Percentiles rank a stretch among this genome's conserved stretches.
Evolutionary conservation across 2,113 vertebrate species (phyloP).

Genomic region (Corynorhinus townsendii): DNA sequence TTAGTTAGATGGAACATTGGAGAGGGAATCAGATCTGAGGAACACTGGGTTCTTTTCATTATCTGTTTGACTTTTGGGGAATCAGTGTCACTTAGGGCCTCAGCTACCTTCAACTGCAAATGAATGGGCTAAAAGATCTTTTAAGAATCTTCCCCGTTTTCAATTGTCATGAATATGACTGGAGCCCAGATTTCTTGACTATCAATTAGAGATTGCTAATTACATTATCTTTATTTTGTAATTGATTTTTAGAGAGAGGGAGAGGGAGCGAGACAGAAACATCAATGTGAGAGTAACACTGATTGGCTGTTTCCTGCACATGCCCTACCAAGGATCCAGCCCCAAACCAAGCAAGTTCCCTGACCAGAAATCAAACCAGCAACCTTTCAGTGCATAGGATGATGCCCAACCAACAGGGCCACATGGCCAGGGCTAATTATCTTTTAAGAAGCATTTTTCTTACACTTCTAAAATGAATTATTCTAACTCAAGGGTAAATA

Average conservation of each 20-base stretch:
- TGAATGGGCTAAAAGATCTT: neutral
- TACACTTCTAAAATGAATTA: neutral
- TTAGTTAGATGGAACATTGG: neutral
- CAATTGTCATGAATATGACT: neutral
- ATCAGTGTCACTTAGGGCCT: neutral
- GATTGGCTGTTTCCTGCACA: too few species aligned
- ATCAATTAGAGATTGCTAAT: neutral
- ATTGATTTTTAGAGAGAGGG: too few species aligned
- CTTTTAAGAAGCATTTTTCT: neutral
- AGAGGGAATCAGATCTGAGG: neutral
- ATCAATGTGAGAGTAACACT: too few species aligned
- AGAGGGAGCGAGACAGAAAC: too few species aligned
- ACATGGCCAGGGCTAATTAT: too few species aligned
- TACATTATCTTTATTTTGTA: neutral
- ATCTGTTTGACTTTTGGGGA: neutral
- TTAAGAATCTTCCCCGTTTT: neutral
- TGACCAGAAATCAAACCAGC: too few species aligned
- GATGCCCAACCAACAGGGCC: too few species aligned
- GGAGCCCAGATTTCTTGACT: neutral
- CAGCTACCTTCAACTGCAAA: neutral
- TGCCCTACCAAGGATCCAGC: too few species aligned
- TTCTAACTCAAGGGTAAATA: neutral
- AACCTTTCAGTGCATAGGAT: too few species aligned
- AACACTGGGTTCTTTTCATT: neutral
- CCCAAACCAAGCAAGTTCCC: too few species aligned